phyloP scores from a whole-genome alignment of 2,113 vertebrate genomes.

The Oreotragus oreotragus region DNA sequence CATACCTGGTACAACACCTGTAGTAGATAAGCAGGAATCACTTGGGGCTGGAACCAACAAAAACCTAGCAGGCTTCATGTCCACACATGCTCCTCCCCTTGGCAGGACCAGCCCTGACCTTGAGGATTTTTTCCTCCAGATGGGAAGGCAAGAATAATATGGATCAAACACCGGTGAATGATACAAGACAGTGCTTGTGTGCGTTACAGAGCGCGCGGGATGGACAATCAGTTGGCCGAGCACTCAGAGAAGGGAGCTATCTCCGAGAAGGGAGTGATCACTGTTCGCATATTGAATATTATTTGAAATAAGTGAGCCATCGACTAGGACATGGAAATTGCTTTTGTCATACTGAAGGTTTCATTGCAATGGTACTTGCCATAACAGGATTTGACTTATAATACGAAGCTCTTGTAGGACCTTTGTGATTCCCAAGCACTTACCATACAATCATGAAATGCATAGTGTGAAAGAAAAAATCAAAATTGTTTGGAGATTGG shows the following conservation, averaged over 20 bases:
- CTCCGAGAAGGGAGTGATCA: not conserved
- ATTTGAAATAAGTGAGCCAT: slow-evolving; percentile 64
- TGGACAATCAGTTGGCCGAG: not conserved
- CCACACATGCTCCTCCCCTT: not conserved
- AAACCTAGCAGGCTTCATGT: not conserved
- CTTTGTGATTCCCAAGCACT: slow-evolving; percentile 54
- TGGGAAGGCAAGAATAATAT: not conserved
- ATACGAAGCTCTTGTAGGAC: slow-evolving; percentile 35
- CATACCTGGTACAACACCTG: not conserved
- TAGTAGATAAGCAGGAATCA: not conserved
- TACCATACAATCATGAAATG: slow-evolving; percentile 44
- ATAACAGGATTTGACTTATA: slow-evolving; percentile 53
- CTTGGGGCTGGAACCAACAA: not conserved
- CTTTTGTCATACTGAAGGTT: slow-evolving; percentile 49
- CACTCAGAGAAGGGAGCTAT: not conserved
- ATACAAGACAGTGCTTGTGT: not conserved
- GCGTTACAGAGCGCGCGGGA: not conserved
- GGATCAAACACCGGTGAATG: not conserved
- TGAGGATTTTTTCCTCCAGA: not conserved
- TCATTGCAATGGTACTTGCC: slow-evolving; percentile 20
- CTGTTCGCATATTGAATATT: not conserved
- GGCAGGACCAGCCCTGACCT: not conserved
- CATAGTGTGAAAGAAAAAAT: not conserved
- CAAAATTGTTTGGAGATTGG: slow-evolving; percentile 37
- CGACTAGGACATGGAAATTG: slow-evolving; percentile 53